A percentile compares a stretch with the other conserved stretches of the same genome.
Evolutionary conservation across 1,140 invertebrate species (phyloP).

Genomic region (Lethrus apterus): DNA sequence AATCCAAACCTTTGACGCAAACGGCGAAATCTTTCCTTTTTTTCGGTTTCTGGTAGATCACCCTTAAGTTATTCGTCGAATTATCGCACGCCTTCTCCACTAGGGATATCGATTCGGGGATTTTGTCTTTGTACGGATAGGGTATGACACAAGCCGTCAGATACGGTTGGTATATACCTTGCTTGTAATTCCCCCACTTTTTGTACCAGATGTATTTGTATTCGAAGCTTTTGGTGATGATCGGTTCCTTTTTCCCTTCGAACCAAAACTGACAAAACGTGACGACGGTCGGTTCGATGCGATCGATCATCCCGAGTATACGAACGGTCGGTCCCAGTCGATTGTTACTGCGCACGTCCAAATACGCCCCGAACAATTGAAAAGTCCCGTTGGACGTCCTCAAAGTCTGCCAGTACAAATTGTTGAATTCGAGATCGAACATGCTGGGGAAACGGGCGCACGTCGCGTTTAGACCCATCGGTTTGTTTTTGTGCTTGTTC

Average conservation of each 20-base stretch:
- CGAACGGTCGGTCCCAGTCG: constrained; percentile 71
- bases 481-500: constrained; percentile 69
- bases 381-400: constrained; percentile 76
- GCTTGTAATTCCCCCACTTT: constrained; percentile 91
- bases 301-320: constrained; percentile 84
- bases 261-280: constrained; percentile 89
- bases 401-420: constrained; percentile 83
- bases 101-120: constrained; percentile 75
- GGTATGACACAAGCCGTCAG: constrained; percentile 82
- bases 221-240: constrained; percentile 72
- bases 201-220: constrained; percentile 93
- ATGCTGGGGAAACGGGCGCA: constrained; percentile 78
- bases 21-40: constrained; percentile 81
- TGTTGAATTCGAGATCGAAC: constrained; percentile 85
- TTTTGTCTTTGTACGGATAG: constrained; percentile 58
- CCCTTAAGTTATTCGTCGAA: constrained; percentile 78
- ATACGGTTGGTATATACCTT: constrained; percentile 86
- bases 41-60: constrained; percentile 69
- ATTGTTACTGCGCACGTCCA: constrained; percentile 71
- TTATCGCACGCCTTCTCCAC: constrained; percentile 79
- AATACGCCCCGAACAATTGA: constrained; percentile 83
- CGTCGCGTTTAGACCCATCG: constrained; percentile 63
- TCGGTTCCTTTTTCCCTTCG: constrained; percentile 67
- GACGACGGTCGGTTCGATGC: constrained; percentile 73
- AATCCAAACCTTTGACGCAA: constrained; percentile 90